Percentiles rank a stretch among this genome's conserved stretches.
Conservation (phyloP, 2,797 vertebrate species). For the Hydrocynus forskahlii region DNA sequence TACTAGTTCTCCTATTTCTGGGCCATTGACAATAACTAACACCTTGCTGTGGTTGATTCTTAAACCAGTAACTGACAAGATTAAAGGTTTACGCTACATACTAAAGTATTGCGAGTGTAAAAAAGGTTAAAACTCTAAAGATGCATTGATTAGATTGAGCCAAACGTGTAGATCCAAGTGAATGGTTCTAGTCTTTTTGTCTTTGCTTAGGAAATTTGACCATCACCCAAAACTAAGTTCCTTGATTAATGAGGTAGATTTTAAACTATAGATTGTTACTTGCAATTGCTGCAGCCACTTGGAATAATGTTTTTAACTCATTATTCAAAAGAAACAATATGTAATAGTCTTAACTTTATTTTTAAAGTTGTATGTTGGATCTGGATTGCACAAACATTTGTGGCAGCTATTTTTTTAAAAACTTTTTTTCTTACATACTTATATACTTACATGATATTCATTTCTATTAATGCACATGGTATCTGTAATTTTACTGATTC, state of each 20-base stretch:
- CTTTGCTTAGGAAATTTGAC: slow-evolving; percentile 53
- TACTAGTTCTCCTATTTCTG: not conserved
- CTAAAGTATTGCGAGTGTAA: not conserved
- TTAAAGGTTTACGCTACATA: not conserved
- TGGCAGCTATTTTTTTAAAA: slow-evolving; percentile 19
- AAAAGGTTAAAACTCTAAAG: not conserved
- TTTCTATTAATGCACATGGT: not conserved
- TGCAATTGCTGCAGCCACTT: not conserved
- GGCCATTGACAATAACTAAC: not conserved
- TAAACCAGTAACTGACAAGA: too few species aligned
- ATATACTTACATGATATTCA: too few species aligned
- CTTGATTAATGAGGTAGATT: not conserved
- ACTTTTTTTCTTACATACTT: not conserved
- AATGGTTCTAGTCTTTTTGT: too few species aligned
- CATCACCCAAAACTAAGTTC: slow-evolving; percentile 45
- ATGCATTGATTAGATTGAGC: not conserved
- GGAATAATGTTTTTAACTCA: slow-evolving; percentile 2
- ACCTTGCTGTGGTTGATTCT: not conserved
- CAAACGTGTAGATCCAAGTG: too few species aligned
- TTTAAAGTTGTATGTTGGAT: not conserved
- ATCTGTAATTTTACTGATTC: not conserved
- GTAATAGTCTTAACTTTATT: not conserved
- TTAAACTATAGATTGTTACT: not conserved
- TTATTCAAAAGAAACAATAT: not conserved
- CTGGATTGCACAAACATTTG: not conserved